Evolutionary conservation across 2,888 invertebrate genomes (phyloP), one percentile per base, ranked within the genome.

Genomic region (Eubasilissa splendida): DNA sequence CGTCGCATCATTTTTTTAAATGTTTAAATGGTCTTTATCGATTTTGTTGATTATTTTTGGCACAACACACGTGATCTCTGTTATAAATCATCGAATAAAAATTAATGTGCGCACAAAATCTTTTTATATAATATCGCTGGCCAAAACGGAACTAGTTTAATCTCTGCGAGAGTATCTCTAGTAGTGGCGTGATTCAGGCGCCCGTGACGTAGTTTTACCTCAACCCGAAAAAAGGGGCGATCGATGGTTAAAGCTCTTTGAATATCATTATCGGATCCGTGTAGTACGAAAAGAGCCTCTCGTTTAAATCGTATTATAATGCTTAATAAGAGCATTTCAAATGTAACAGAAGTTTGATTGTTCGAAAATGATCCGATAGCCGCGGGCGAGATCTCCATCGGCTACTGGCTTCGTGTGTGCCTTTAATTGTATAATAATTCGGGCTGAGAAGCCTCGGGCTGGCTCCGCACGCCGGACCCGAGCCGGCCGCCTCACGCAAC

Each of bases 401-500:
- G 83, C 83, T 83, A 83, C 83, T 73, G 83, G 66, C 77, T 78
- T 80, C 77, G 68, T 71, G 71, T 76, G 71, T 77, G 66, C 80
- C 78, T 78, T 78, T 58, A 73, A 56, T 79, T 73, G 58, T 79
- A 59, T 71, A 71, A 74, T 71, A 65, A 80, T 75, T 66, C 60
- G 59, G 73, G 42, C 54, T 12, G 70, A 50, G 53, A 75, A 73
- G 71, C 82, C 80, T 54, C 70, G 33, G 82, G 80, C 63, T 63
- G 58, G 65, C 58, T 76, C 80, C 82, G 74, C 82, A 77, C 80
- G 80, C 77, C 63, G 70, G 66, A 71, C 77, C 33, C 65, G 80
- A 58, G 71, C 79, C 60, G 82, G 71, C 66, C 82, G 76, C 79
- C 77, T 73, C 83, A 84, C 83, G 83, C 83, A 84, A 84, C 83